Evolutionary conservation across 2,888 invertebrate genomes (phyloP).

Genomic region (Drosophila birchii): DNA sequence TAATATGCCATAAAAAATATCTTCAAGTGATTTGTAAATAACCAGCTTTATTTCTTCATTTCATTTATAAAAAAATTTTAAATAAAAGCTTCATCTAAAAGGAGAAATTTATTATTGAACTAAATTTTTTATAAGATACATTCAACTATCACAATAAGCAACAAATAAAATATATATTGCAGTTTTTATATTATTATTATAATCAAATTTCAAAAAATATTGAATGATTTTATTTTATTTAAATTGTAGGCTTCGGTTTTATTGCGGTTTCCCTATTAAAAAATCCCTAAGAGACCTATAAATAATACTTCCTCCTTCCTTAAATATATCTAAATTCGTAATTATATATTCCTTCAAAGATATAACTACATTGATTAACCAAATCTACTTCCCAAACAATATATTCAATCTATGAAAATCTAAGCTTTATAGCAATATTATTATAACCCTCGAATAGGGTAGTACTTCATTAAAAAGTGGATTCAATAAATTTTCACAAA

Average conservation of each 20-base stretch:
- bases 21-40: constrained; percentile 1
- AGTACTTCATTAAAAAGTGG: constrained; percentile 59
- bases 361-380: not conserved
- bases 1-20: not conserved
- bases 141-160: too few relatives aligned
- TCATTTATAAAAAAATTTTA: not conserved
- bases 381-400: not conserved
- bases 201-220: too few relatives aligned
- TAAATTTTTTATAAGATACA: too few relatives aligned
- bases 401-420: constrained; percentile 2
- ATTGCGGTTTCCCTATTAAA: too few relatives aligned
- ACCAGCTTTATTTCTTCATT: not conserved
- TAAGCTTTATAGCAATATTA: not conserved
- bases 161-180: too few relatives aligned
- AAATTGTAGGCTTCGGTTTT: too few relatives aligned
- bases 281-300: too few relatives aligned
- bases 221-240: too few relatives aligned
- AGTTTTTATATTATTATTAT: too few relatives aligned
- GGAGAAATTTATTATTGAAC: rapidly evolving
- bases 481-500: constrained; percentile 70
- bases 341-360: not conserved
- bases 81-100: not conserved
- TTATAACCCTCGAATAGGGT: constrained; percentile 25
- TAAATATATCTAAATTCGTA: not conserved
- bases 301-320: too few relatives aligned